A percentile compares a stretch with the other conserved stretches of the same genome.
Evolutionary conservation across 2,888 invertebrate species (phyloP).

Genomic region (Prionchulus punctatus): DNA sequence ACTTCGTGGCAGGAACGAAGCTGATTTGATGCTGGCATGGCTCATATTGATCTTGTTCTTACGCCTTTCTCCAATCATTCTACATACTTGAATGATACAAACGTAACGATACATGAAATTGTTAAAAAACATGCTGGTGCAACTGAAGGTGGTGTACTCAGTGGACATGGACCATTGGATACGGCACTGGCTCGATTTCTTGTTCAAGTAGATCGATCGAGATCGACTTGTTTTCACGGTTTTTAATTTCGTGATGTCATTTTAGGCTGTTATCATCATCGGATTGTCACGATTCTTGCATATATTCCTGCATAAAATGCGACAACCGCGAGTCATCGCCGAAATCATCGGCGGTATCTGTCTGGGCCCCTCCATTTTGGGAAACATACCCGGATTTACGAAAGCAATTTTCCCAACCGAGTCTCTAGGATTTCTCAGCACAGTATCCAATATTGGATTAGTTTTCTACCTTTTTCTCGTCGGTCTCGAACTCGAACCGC

Average conservation of each 20-base stretch:
- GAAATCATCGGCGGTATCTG: constrained; percentile 14
- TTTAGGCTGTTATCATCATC: constrained; percentile 13
- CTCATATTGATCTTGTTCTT: no score
- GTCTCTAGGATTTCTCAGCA: constrained; percentile 5
- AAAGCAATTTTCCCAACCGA: constrained; percentile 12
- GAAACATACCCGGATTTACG: constrained; percentile 12
- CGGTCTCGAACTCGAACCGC: constrained; percentile 14
- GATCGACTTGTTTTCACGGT: no score
- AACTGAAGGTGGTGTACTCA: constrained; percentile 13
- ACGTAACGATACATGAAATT: no score
- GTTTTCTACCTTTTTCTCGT: constrained; percentile 13
- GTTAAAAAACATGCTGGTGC: no score
- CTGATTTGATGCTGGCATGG: no score
- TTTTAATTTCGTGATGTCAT: constrained; percentile 6
- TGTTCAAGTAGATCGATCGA: constrained; percentile 12
- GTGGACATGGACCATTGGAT: constrained; percentile 10
- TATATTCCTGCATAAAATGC: constrained; percentile 8
- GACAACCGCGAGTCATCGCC: constrained; percentile 12
- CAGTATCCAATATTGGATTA: constrained; percentile 12
- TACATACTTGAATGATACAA: no score
- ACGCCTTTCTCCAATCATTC: no score
- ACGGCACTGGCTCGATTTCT: constrained; percentile 9
- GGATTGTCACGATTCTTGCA: constrained; percentile 13
- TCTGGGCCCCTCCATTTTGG: constrained; percentile 13
- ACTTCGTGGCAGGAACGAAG: no score